Percentiles rank a stretch among this genome's conserved stretches.
These are phyloP conservation scores for Tetraneura akinire DNA, from an alignment of 1,140 invertebrate species.

Conservation along the genomic window DNA sequence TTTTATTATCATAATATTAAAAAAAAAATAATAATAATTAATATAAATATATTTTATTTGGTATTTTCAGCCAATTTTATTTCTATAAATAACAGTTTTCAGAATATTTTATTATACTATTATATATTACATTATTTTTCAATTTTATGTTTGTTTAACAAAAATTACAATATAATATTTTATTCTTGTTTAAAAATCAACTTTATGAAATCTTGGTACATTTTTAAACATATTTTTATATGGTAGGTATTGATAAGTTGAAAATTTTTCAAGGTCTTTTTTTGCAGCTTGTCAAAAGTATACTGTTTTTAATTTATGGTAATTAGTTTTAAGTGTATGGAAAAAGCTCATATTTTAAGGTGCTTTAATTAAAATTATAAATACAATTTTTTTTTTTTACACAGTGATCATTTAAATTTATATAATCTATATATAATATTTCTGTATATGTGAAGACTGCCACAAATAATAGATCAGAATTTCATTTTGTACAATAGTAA, in stretches of 20 bases:
- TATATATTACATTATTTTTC: neutral
- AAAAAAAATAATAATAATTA: neutral
- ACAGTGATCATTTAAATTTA: conserved; percentile 6
- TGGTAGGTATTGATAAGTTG: conserved; percentile 3
- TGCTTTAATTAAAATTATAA: conserved; percentile 34
- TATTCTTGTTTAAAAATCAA: neutral
- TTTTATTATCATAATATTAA: neutral
- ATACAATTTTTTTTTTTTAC: neutral
- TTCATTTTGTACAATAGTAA: conserved; percentile 38
- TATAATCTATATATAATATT: conserved; percentile 27
- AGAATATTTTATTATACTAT: conserved; percentile 22
- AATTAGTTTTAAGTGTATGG: conserved; percentile 31
- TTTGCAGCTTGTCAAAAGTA: conserved; percentile 18
- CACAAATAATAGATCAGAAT: neutral
- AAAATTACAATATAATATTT: neutral
- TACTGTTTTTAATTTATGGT: conserved; percentile 20
- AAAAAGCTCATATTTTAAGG: conserved; percentile 47
- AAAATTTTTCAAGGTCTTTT: neutral
- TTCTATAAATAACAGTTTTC: conserved; percentile 7
- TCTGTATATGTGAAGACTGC: conserved; percentile 35
- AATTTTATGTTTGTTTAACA: conserved; percentile 26
- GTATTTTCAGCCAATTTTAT: conserved; percentile 8
- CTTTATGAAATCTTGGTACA: conserved; percentile 25
- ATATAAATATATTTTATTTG: conserved; percentile 3
- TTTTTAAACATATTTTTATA: conserved; percentile 28